Percentiles rank a stretch among this genome's conserved stretches.
phyloP scores from a whole-genome alignment of 2,113 vertebrate species.

The Microtus richardsoni region DNA sequence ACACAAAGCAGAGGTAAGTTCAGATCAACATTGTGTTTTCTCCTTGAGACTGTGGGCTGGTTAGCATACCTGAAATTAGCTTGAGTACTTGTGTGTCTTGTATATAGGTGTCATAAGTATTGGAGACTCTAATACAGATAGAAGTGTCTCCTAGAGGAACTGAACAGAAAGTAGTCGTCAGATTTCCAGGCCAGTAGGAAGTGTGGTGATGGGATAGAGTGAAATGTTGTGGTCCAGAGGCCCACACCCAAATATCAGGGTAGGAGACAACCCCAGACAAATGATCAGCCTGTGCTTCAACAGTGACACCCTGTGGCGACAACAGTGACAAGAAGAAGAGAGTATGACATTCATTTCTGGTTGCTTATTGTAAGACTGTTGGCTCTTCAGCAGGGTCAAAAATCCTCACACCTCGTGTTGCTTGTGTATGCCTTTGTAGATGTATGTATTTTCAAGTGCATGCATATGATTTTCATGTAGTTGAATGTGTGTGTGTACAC shows the following conservation, averaged over 20 bases:
- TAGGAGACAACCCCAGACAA: not conserved
- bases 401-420: too few species aligned
- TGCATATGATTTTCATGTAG: not conserved
- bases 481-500: not conserved
- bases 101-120: too few species aligned
- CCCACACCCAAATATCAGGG: not conserved
- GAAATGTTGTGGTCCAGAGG: not conserved
- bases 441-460: not conserved
- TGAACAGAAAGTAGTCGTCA: not conserved
- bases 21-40: not conserved
- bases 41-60: not conserved
- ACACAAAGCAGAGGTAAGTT: not conserved
- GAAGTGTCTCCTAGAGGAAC: not conserved
- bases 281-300: conserved; percentile 70
- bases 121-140: not conserved
- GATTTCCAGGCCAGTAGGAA: not conserved
- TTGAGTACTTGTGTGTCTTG: not conserved
- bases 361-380: not conserved
- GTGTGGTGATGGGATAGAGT: not conserved
- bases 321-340: not conserved
- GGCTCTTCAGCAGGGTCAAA: not conserved
- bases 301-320: conserved; percentile 81
- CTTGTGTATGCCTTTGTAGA: not conserved
- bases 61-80: not conserved
- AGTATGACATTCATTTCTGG: not conserved